Base-by-base conservation (phyloP, 2,888 invertebrate genomes). In the Yponomeuta plumbellus region DNA sequence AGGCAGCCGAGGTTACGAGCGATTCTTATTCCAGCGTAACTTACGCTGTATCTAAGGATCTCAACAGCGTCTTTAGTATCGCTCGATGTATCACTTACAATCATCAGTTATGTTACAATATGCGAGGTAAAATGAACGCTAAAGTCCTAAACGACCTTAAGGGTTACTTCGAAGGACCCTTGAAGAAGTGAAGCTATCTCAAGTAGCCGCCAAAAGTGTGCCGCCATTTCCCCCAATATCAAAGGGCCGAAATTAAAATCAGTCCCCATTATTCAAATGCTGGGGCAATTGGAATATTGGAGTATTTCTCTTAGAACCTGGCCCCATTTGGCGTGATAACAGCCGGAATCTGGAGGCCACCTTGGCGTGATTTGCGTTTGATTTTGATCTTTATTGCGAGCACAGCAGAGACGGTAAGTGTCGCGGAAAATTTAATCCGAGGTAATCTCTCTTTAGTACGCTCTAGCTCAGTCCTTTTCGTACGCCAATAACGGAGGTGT, bases 211-310 rank as follows among this genome's bases (percentile, higher is more conserved):
- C 44, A 17, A 52, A 17, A 17, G 44, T 2, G 17, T 52, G 44
- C 44, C 17, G 44, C 44, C 44, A 52, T 52, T 52, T 52, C 44
- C 44, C 44, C 44, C 44, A 52, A 59, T 23, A 59, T 59, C 59
- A 59, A 59, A 59, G 22, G 59, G 59, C 22, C 59, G 59, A 59
- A 59, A 59, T 59, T 59, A 59, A 59, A 59, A 59, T 59, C 59
- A 22, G 21, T 21, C 22, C 44, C 59, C 59, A 59, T 59, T 59
- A 59, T 59, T 59, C 59, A 59, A 59, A 59, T 59, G 44, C 59
- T 59, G 59, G 59, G 22, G 59, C 59, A 59, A 59, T 59, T 21
- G 23, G 22, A 23, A 23, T 23, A 23, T 23, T 59, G 22, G 59
- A 59, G 59, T 59, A 23, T 59, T 59, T 23, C 22, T 59, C 44